These are phyloP conservation scores for Apodemia hepburni DNA, from an alignment of 2,888 invertebrate genomes.

Conservation along the genomic window DNA sequence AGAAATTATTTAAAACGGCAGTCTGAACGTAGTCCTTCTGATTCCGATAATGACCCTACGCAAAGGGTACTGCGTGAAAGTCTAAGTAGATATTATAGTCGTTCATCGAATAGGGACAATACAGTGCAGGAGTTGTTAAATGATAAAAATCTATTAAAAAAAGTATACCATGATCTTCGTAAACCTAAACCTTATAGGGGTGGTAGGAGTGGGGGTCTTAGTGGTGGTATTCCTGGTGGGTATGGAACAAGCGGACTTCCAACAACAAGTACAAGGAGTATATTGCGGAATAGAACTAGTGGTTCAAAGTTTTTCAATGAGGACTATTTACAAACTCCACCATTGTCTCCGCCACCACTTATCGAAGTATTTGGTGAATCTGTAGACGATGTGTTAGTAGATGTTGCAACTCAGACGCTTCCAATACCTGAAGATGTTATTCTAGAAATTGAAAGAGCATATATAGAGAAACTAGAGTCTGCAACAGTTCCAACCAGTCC, in stretches of 20 bases:
- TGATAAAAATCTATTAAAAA: constrained; percentile 86
- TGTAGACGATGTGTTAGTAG: constrained; percentile 73
- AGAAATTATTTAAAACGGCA: constrained; percentile 77
- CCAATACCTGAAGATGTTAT: constrained; percentile 80
- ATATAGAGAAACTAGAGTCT: constrained; percentile 63
- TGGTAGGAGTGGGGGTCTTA: constrained; percentile 55
- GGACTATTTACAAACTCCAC: constrained; percentile 56
- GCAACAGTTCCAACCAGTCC: constrained; percentile 62
- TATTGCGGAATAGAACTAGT: constrained; percentile 47
- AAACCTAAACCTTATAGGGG: constrained; percentile 81
- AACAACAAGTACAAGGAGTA: constrained; percentile 63
- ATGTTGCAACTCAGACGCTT: constrained; percentile 82
- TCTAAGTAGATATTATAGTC: constrained; percentile 83
- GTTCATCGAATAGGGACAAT: constrained; percentile 83
- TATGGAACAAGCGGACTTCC: constrained; percentile 54
- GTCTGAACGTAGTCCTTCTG: constrained; percentile 53
- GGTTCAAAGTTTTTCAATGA: constrained; percentile 44
- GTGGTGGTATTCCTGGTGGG: constrained; percentile 34
- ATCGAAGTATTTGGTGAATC: constrained; percentile 84
- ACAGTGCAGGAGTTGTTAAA: constrained; percentile 87
- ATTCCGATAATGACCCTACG: constrained; percentile 53
- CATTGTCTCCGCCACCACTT: constrained; percentile 82
- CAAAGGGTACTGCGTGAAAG: constrained; percentile 82
- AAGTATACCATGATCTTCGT: constrained; percentile 85
- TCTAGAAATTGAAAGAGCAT: constrained; percentile 67